phyloP scores from a whole-genome alignment of 2,797 vertebrate genomes.

The Trachops cirrhosus region DNA sequence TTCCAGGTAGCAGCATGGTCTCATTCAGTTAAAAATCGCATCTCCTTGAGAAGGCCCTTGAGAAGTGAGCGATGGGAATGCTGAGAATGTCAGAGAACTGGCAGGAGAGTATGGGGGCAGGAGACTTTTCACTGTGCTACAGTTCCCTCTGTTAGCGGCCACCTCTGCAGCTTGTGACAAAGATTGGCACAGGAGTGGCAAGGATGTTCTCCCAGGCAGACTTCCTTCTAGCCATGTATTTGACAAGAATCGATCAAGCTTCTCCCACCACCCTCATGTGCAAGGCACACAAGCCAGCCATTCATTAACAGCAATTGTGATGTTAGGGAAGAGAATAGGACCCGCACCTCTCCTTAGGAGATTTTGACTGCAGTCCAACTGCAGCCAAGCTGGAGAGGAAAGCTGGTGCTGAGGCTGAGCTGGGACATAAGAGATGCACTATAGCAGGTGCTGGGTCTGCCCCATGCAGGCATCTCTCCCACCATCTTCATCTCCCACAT shows the following conservation, averaged over 20 bases:
- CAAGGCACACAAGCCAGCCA: not conserved
- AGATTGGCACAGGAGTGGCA: not conserved
- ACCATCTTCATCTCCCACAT: not conserved
- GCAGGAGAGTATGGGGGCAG: not conserved
- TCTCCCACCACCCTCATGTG: not conserved
- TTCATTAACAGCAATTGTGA: not conserved
- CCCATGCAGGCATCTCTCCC: not conserved
- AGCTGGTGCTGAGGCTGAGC: not conserved
- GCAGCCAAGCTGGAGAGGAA: not conserved
- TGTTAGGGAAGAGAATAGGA: not conserved
- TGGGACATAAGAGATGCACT: not conserved
- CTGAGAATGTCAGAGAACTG: not conserved
- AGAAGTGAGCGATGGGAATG: not conserved
- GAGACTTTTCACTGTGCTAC: not conserved
- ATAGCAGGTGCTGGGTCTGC: accelerated
- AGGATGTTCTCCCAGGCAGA: not conserved
- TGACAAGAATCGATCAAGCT: accelerated
- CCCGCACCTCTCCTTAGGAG: not conserved
- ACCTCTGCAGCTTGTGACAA: not conserved
- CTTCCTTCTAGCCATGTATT: not conserved
- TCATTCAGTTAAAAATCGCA: conserved; percentile 17
- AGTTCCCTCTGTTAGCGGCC: not conserved
- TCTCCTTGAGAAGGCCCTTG: conserved; percentile 50
- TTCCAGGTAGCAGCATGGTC: not conserved
- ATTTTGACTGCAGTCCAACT: not conserved